Evolutionary conservation across 2,113 vertebrate genomes (phyloP).

Genomic region (Anarhynchus alexandrinus): DNA sequence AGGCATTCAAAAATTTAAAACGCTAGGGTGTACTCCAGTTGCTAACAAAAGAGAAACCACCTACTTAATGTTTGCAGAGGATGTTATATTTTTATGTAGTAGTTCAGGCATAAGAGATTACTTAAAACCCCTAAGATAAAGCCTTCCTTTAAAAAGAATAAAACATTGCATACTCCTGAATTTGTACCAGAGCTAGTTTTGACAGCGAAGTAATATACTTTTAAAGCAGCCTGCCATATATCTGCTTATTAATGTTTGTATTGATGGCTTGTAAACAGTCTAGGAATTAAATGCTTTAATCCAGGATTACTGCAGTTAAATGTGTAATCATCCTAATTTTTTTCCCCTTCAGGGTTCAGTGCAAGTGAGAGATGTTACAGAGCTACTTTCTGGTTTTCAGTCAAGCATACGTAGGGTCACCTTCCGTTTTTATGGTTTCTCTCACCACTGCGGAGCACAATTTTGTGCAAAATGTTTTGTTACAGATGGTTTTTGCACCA

Average conservation of each 20-base stretch:
- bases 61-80: neutral
- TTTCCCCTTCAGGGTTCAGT: neutral
- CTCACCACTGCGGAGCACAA: neutral
- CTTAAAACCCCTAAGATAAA: neutral
- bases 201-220: neutral
- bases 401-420: neutral
- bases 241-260: slow-evolving; percentile 16
- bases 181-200: slow-evolving; percentile 17
- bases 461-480: neutral
- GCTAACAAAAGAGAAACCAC: neutral
- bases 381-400: neutral
- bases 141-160: neutral
- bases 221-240: neutral
- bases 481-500: neutral
- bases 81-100: neutral
- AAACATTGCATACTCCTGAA: neutral
- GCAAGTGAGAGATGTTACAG: neutral
- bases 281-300: slow-evolving; percentile 14
- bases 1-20: neutral
- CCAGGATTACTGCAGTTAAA: neutral
- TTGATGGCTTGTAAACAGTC: slow-evolving; percentile 3
- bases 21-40: neutral
- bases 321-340: neutral
- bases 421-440: neutral
- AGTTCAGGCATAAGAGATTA: neutral